Evolutionary conservation across 2,113 vertebrate species (phyloP), one percentile per base, ranked within the genome.

Genomic region (Tragelaphus imberbis): DNA sequence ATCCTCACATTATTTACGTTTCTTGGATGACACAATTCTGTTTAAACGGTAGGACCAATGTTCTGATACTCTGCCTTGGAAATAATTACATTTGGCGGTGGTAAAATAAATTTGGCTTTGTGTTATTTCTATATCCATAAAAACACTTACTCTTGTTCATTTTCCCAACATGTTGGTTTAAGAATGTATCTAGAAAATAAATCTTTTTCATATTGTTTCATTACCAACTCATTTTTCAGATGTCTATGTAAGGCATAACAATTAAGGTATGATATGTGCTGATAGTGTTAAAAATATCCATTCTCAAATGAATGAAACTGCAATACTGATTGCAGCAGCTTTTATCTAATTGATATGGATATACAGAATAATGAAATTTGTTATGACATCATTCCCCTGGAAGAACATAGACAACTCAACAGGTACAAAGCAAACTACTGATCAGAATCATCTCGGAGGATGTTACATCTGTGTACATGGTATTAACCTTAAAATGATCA

Each of bases 201-300:
- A 75, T 84, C 27, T 28, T 96, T 87, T 86, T 81, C 9, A 55
- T 59, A 82, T 71, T 82, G 40, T 91, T 94, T 82, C 61, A 82
- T 91, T 88, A 94, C 91, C 53, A 94, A 19, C n/a, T 75, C 27
- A 75, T 82, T 61, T 94, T 96, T 94, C 84, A 94, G 44, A 82
- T 91, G 47, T 75, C 88, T 92, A 2, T 77, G 25, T 81, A 87
- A 91, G 79, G 59, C 53, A 25, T 49, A 88, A 91, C 61, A 88
- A 82, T 56, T 91, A 75, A 91, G 55, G n/a, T 49, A 82, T 88
- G 71, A 77, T 10, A 47, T 82, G 28, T 63, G 23, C 25, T 91
- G 84, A 82, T 47, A 28, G 27, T 77, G 68, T 44, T 63, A 65
- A 94, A 79, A 85, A 90, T 23, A 79, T 94, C 30, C 49, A 86